A percentile compares a stretch with the other conserved stretches of the same genome.
Conservation (phyloP, 2,113 vertebrate genomes). For the Tachysurus fulvidraco region DNA sequence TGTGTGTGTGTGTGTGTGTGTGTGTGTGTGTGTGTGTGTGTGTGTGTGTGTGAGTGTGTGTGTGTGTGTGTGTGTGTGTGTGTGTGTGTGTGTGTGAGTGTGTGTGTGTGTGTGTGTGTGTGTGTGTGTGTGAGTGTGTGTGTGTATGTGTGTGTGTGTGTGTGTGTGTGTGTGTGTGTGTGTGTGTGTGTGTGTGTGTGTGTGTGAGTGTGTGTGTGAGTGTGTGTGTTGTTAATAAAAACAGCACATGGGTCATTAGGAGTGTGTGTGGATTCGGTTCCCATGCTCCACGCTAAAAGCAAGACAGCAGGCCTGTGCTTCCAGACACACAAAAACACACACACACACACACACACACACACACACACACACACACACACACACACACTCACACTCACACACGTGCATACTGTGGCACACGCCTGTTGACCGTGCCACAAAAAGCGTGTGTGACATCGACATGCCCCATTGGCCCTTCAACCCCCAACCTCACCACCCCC, state of each 20-base stretch:
- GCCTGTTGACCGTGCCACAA: constrained; percentile 79
- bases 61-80: constrained; percentile 2
- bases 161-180: constrained; percentile 62
- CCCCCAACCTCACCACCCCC: constrained; percentile 22
- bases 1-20: constrained; percentile 61
- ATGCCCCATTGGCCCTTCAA: constrained; percentile 44
- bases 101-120: constrained; percentile 63
- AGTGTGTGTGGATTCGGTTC: constrained; percentile 51
- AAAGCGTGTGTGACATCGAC: constrained; percentile 70
- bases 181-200: neutral
- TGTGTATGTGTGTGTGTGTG: constrained; percentile 70
- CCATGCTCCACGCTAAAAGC: constrained; percentile 46
- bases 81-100: constrained; percentile 67
- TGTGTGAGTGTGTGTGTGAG: constrained; percentile 64
- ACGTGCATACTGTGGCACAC: constrained; percentile 66
- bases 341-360: constrained; percentile 11
- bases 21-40: constrained; percentile 68
- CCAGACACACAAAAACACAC: constrained; percentile 58
- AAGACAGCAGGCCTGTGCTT: constrained; percentile 72
- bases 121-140: constrained; percentile 12
- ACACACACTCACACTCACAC: constrained; percentile 15
- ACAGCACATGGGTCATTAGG: constrained; percentile 71
- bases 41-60: too few relatives aligned
- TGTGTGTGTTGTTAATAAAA: constrained; percentile 77
- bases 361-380: constrained; percentile 53